Base-by-base conservation (phyloP, 2,888 invertebrate species). In the Agrenia bidenticulata region DNA sequence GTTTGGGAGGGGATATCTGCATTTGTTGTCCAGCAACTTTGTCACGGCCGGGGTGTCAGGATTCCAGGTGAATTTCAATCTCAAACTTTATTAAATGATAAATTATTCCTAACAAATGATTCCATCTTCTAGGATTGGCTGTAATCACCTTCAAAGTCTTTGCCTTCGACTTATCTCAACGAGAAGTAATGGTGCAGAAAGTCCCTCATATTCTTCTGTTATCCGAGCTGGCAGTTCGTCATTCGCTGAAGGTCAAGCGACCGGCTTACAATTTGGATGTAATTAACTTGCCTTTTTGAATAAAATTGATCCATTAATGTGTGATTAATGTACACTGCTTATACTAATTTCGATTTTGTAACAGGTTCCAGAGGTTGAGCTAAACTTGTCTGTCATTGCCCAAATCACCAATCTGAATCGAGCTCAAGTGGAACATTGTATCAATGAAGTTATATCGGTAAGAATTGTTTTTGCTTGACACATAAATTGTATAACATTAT, bases 381-480 rank as follows among this genome's bases (percentile, higher is more conserved):
- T 74, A 49, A 72, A 72, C n/a, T 42, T 73, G 1, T 70, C 71
- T 1, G 58, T 54, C 9, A 67, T 74, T 55, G 69, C 74, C 2
- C 26, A 54, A 21, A 57, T 42, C 32, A 63, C 67, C 19, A 45
- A 66, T 11, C 45, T 74, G 51, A 66, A 66, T 4, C 53, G 73
- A n/a, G 64, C 63, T 41, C 55, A 58, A 21, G 74, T 74, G 2
- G 72, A 74, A 42, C 59, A 56, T 45, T 74, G 73, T 51, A 60
- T 73, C 21, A 65, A 72, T 17, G 74, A 74, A 70, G 70, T 74
- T 24, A 57, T 73, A 62, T 67, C 69, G 61, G 74, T 73, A 64
- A 49, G 45, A 15, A 37, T 9, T 23, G 49, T 4, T 57, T 56
- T 7, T 42, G 5, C 17, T n/a, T 37, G 17, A n/a, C n/a, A n/a